A percentile compares a stretch with the other conserved stretches of the same genome.
These are phyloP conservation scores for Limnothrissa miodon DNA, from an alignment of 2,113 vertebrate species.

Conservation along the genomic window DNA sequence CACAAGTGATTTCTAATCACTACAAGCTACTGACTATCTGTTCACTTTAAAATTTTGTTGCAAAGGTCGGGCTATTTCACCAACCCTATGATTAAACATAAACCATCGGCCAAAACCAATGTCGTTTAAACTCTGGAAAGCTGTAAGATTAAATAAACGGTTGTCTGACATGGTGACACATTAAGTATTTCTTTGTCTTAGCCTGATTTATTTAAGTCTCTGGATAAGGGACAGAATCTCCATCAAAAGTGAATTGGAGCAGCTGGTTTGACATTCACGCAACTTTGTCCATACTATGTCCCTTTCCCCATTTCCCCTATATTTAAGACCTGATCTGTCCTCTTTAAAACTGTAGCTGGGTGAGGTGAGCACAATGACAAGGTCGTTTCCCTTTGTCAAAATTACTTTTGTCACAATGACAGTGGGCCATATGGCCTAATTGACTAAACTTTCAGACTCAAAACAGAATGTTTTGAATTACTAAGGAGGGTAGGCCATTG, in stretches of 20 bases:
- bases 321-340: too few species aligned
- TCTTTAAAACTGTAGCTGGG: constrained; percentile 12
- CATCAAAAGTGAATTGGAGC: not conserved
- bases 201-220: constrained; percentile 12
- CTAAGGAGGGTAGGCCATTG: too few species aligned
- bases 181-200: not conserved
- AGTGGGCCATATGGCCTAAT: not conserved
- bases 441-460: not conserved
- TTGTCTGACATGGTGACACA: not conserved
- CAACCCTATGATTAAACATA: not conserved
- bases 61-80: not conserved
- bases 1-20: not conserved
- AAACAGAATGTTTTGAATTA: not conserved
- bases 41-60: not conserved
- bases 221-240: not conserved
- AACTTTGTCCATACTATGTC: too few species aligned
- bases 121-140: not conserved
- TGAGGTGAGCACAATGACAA: not conserved
- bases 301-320: too few species aligned
- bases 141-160: not conserved
- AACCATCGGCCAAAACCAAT: not conserved
- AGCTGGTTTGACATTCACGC: not conserved
- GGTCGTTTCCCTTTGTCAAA: constrained; percentile 15
- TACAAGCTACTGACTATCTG: not conserved
- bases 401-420: not conserved